Conservation (phyloP, 2,888 invertebrate genomes). For the Eupithecia subfuscata region DNA sequence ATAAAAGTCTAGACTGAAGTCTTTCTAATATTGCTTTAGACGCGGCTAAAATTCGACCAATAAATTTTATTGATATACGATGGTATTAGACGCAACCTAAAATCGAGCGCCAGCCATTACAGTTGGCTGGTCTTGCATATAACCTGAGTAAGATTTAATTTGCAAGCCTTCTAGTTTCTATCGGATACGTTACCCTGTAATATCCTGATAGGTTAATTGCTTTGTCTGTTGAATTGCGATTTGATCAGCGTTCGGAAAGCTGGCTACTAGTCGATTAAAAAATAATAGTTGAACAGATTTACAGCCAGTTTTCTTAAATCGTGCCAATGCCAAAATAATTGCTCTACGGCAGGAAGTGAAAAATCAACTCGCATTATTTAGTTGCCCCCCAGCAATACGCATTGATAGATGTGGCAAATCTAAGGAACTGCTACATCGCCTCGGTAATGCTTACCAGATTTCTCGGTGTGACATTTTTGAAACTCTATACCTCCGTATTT, state of each 20-base stretch:
- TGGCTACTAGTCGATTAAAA: background rate
- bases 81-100: slow-evolving; percentile 28
- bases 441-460: background rate
- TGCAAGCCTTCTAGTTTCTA: slow-evolving; percentile 15
- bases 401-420: background rate
- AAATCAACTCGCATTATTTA: background rate
- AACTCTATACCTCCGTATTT: background rate
- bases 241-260: background rate
- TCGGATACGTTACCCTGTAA: background rate
- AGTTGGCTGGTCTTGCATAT: slow-evolving; percentile 14
- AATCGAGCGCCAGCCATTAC: slow-evolving; percentile 17
- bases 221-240: slow-evolving; percentile 1
- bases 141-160: slow-evolving; percentile 25
- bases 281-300: background rate
- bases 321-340: background rate
- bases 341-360: background rate
- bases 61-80: slow-evolving; percentile 37
- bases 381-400: background rate
- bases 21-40: background rate
- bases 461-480: background rate
- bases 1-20: background rate
- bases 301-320: background rate
- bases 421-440: background rate
- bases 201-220: slow-evolving; percentile 7
- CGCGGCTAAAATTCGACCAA: slow-evolving; percentile 24